Evolutionary conservation across 2,888 invertebrate species (phyloP).

Genomic region (Uloborus plumipes): DNA sequence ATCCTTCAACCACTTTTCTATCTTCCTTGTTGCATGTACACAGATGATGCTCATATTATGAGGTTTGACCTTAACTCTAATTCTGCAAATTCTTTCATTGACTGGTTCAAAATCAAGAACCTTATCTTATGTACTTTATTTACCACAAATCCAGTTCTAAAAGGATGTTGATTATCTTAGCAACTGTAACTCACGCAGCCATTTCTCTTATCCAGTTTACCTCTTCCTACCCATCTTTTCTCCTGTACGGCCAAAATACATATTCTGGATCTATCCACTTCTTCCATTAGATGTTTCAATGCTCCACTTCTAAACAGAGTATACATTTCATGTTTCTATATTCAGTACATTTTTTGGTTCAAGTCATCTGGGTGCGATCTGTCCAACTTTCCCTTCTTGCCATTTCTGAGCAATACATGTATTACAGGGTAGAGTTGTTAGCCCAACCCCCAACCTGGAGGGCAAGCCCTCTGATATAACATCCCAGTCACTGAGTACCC

Average conservation of each 20-base stretch:
- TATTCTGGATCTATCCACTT: not conserved
- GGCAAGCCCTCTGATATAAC: too few relatives aligned
- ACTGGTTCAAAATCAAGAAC: conserved; percentile 20
- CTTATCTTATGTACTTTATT: not conserved
- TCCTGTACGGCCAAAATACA: conserved; percentile 5
- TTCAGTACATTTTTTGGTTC: too few relatives aligned
- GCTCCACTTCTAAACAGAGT: conserved; percentile 4
- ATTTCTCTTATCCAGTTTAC: conserved; percentile 11
- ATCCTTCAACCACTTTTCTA: too few relatives aligned
- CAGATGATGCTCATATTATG: conserved; percentile 17
- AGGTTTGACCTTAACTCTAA: not conserved
- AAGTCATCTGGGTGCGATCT: too few relatives aligned
- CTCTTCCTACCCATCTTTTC: conserved; percentile 3
- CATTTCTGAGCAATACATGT: too few relatives aligned
- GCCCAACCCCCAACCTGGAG: too few relatives aligned
- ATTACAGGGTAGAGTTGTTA: too few relatives aligned
- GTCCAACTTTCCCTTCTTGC: too few relatives aligned
- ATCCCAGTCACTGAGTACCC: too few relatives aligned
- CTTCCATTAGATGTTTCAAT: conserved; percentile 18
- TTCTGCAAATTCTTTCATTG: conserved; percentile 10
- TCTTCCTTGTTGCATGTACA: conserved; percentile 14
- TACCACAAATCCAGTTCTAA: conserved; percentile 13
- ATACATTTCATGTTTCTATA: conserved; percentile 2
- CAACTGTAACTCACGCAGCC: conserved; percentile 4
- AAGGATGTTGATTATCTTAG: conserved; percentile 1